A percentile compares a stretch with the other conserved stretches of the same genome.
phyloP scores from a whole-genome alignment of 2,888 invertebrate genomes.

The Drosophila nr. perissopoda region DNA sequence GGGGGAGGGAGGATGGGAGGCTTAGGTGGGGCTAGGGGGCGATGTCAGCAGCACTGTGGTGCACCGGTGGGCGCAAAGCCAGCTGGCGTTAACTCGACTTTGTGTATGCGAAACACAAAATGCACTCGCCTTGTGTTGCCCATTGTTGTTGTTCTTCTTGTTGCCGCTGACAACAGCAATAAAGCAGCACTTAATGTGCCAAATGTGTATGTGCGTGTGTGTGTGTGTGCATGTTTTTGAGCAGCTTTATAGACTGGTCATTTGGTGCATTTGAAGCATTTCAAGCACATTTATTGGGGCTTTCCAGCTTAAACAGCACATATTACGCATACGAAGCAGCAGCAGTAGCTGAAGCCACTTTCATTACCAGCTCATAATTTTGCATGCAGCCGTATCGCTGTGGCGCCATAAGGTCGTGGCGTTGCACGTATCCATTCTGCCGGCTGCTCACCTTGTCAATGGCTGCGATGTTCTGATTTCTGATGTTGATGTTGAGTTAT shows the following conservation, averaged over 20 bases:
- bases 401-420: constrained; percentile 32
- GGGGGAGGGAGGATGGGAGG: background rate
- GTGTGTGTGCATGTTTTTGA: constrained; percentile 8
- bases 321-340: constrained; percentile 67
- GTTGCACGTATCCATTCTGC: constrained; percentile 2
- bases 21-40: background rate
- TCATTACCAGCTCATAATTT: constrained; percentile 39
- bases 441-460: constrained; percentile 39
- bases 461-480: constrained; percentile 26
- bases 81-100: constrained; percentile 49
- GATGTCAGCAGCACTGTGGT: background rate
- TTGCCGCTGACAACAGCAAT: constrained; percentile 60
- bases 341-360: constrained; percentile 1
- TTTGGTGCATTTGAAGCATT: constrained; percentile 44
- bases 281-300: constrained; percentile 37
- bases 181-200: constrained; percentile 66
- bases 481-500: constrained; percentile 61
- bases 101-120: constrained; percentile 52
- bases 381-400: constrained; percentile 12
- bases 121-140: constrained; percentile 41
- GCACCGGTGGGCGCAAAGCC: constrained; percentile 24
- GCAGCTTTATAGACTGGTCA: constrained; percentile 46
- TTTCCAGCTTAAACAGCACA: constrained; percentile 38
- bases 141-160: constrained; percentile 8
- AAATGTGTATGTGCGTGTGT: constrained; percentile 17